A percentile compares a stretch with the other conserved stretches of the same genome.
phyloP scores from a whole-genome alignment of 2,888 invertebrate species.

The Acronicta leporina region DNA sequence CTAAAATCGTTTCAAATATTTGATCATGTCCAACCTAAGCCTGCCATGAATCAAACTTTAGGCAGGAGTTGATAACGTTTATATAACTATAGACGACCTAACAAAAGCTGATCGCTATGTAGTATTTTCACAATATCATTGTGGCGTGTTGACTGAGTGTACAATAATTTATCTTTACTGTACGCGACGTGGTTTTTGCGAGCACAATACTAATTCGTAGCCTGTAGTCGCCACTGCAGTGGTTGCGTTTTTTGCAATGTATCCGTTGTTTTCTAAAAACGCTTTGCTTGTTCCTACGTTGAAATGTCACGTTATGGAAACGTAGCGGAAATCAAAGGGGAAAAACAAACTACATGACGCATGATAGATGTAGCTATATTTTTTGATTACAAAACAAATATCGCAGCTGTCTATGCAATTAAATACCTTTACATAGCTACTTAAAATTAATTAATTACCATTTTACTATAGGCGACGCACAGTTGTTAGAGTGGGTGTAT shows the following conservation, averaged over 20 bases:
- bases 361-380: slow-evolving; percentile 13
- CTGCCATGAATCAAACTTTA: slow-evolving; percentile 39
- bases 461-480: slow-evolving; percentile 25
- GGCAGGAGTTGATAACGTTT: slow-evolving; percentile 18
- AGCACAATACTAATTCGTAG: slow-evolving; percentile 26
- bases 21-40: slow-evolving; percentile 39
- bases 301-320: slow-evolving; percentile 46
- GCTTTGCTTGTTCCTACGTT: slow-evolving; percentile 29
- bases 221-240: slow-evolving; percentile 24
- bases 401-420: not conserved
- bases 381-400: slow-evolving; percentile 14
- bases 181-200: slow-evolving; percentile 24
- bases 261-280: slow-evolving; percentile 40
- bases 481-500: slow-evolving; percentile 41
- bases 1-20: slow-evolving; percentile 24
- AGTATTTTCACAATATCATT: slow-evolving; percentile 22
- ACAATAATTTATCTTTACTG: slow-evolving; percentile 23
- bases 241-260: slow-evolving; percentile 31
- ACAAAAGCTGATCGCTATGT: slow-evolving; percentile 15
- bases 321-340: slow-evolving; percentile 26
- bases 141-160: slow-evolving; percentile 9
- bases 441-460: slow-evolving; percentile 28
- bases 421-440: slow-evolving; percentile 1
- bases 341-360: slow-evolving; percentile 19
- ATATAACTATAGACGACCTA: slow-evolving; percentile 15